Percentiles rank a stretch among this genome's conserved stretches.
Evolutionary conservation across 2,888 invertebrate genomes (phyloP).

Genomic region (Parnassius glacialis): DNA sequence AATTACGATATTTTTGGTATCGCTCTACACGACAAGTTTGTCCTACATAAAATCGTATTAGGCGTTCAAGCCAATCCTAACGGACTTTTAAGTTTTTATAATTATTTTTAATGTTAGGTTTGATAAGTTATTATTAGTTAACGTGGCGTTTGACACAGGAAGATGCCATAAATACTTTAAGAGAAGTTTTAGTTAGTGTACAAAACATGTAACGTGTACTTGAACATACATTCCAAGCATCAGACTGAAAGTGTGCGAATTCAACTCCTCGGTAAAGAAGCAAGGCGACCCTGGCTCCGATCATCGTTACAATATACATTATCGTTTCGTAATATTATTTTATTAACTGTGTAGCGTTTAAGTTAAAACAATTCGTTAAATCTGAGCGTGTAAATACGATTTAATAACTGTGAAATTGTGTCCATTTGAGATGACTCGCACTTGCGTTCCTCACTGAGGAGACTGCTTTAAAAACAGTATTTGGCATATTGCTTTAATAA

Average conservation of each 20-base stretch:
- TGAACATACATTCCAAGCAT: constrained; percentile 22
- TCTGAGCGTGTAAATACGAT: too few relatives aligned
- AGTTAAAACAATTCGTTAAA: too few relatives aligned
- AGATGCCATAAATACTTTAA: constrained; percentile 16
- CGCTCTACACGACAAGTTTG: background rate
- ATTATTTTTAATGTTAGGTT: background rate
- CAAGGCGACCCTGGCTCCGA: too few relatives aligned
- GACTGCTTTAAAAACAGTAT: constrained; percentile 17
- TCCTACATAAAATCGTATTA: background rate
- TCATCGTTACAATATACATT: too few relatives aligned
- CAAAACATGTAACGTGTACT: constrained; percentile 19
- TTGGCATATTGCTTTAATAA: constrained; percentile 23
- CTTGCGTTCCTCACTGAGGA: background rate
- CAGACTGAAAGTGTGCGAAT: constrained; percentile 5
- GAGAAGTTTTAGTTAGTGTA: constrained; percentile 14
- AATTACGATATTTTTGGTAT: background rate
- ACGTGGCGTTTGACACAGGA: background rate
- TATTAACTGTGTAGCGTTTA: too few relatives aligned
- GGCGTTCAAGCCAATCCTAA: background rate
- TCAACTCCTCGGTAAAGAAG: too few relatives aligned
- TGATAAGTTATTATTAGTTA: constrained; percentile 10
- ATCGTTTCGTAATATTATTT: too few relatives aligned
- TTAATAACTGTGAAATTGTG: too few relatives aligned
- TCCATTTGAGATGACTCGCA: background rate
- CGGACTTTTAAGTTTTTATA: background rate